These are phyloP conservation scores for Synergus itoensis DNA, from an alignment of 2,888 invertebrate species.

Conservation along the genomic window DNA sequence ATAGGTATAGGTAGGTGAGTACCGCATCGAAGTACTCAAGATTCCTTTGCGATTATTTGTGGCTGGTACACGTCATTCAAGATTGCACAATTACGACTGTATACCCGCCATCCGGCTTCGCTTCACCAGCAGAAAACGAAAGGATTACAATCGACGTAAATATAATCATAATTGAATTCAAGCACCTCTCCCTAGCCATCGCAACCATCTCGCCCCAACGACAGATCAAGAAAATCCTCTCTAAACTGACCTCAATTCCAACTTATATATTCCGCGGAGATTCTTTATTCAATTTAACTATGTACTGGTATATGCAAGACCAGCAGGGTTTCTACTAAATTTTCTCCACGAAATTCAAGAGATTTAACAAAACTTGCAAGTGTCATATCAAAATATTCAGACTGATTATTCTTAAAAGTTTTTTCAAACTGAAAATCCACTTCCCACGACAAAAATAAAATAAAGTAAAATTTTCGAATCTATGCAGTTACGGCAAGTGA, in stretches of 20 bases:
- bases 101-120: conserved; percentile 29
- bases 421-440: too few species aligned
- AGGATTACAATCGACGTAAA: conserved; percentile 34
- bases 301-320: not conserved
- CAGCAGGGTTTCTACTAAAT: too few species aligned
- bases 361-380: too few species aligned
- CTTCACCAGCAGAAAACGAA: conserved; percentile 28
- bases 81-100: conserved; percentile 40
- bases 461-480: too few species aligned
- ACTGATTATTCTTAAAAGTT: too few species aligned
- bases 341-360: too few species aligned
- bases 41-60: conserved; percentile 50
- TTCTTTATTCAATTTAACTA: not conserved
- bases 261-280: not conserved
- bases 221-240: conserved; percentile 13
- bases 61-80: conserved; percentile 40
- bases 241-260: conserved; percentile 8
- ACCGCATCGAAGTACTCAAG: conserved; percentile 51
- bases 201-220: not conserved
- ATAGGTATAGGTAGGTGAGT: conserved; percentile 45
- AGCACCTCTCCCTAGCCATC: not conserved
- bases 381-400: too few species aligned
- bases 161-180: conserved; percentile 38
- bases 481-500: too few species aligned
- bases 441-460: too few species aligned